A percentile compares a stretch with the other conserved stretches of the same genome.
These are phyloP conservation scores for Pemphredon lugubris DNA, from an alignment of 2,888 invertebrate genomes.

Conservation along the genomic window DNA sequence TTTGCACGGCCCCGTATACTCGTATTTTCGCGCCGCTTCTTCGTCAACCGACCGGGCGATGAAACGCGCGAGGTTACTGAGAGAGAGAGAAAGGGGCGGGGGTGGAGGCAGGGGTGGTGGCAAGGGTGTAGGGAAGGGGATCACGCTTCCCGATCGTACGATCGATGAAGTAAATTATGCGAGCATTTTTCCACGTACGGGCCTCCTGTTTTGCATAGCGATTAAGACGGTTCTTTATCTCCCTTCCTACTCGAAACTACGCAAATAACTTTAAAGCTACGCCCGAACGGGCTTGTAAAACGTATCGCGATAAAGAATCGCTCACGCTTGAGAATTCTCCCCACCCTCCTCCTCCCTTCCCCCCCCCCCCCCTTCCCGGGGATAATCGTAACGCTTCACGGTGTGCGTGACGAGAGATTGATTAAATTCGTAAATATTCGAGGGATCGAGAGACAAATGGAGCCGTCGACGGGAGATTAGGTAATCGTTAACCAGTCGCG, in stretches of 20 bases:
- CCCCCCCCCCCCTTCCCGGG: too few relatives aligned
- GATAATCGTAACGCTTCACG: slow-evolving; percentile 43
- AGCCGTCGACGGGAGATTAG: too few relatives aligned
- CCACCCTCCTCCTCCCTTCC: too few relatives aligned
- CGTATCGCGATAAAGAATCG: slow-evolving; percentile 48
- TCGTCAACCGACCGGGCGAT: slow-evolving; percentile 23
- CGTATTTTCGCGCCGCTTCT: slow-evolving; percentile 64
- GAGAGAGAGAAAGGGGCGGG: too few relatives aligned
- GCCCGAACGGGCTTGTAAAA: slow-evolving; percentile 31
- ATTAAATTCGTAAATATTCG: too few relatives aligned
- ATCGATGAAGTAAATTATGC: slow-evolving; percentile 49
- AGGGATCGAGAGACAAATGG: too few relatives aligned
- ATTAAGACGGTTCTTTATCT: slow-evolving; percentile 50
- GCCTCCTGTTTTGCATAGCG: slow-evolving; percentile 52
- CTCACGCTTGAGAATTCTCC: slow-evolving; percentile 34
- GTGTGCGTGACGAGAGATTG: too few relatives aligned
- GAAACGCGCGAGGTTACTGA: too few relatives aligned
- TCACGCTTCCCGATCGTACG: slow-evolving; percentile 35
- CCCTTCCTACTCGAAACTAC: slow-evolving; percentile 28
- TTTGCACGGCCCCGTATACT: slow-evolving; percentile 63
- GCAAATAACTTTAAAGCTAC: not conserved
- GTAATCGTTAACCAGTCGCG: too few relatives aligned
- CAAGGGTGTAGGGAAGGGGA: too few relatives aligned
- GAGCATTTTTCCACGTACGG: slow-evolving; percentile 47
- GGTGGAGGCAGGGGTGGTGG: too few relatives aligned